Percentiles rank a stretch among this genome's conserved stretches.
These are phyloP conservation scores for Temnopleurus reevesii DNA, from an alignment of 53 echinoderm and acorn worm genomes.

Conservation along the genomic window DNA sequence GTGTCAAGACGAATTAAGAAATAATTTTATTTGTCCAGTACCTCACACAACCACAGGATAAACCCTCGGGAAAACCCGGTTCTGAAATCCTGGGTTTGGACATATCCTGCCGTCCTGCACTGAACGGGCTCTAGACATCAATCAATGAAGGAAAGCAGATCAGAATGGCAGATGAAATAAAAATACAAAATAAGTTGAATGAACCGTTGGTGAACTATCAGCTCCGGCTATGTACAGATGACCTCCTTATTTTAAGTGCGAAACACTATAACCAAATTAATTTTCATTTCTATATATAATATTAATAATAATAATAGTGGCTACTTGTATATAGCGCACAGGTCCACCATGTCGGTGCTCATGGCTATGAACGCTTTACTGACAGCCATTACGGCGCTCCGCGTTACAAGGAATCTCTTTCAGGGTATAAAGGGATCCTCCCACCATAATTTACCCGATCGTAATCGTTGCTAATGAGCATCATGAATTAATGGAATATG, in stretches of 20 bases:
- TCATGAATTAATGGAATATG: too few relatives aligned
- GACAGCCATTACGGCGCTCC: too few relatives aligned
- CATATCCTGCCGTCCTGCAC: not conserved
- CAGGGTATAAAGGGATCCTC: too few relatives aligned
- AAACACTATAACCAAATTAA: too few relatives aligned
- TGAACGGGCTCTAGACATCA: not conserved
- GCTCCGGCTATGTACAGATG: not conserved
- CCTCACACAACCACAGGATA: conserved; percentile 16
- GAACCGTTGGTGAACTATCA: not conserved
- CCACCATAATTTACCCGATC: too few relatives aligned
- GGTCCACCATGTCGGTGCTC: too few relatives aligned
- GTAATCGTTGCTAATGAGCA: too few relatives aligned
- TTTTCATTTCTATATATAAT: too few relatives aligned
- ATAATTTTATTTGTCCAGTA: not conserved
- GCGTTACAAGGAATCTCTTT: too few relatives aligned
- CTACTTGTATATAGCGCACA: too few relatives aligned
- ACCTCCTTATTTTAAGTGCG: conserved; percentile 28
- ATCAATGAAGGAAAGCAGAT: conserved; percentile 11
- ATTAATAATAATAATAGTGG: too few relatives aligned
- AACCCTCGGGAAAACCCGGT: conserved; percentile 5
- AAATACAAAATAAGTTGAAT: conserved; percentile 25
- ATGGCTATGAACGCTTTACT: too few relatives aligned
- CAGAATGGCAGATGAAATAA: conserved; percentile 26
- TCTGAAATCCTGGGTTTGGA: conserved; percentile 4
- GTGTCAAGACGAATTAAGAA: conserved; percentile 7